Evolutionary conservation across 2,888 invertebrate genomes (phyloP).

Genomic region (Troides helena): DNA sequence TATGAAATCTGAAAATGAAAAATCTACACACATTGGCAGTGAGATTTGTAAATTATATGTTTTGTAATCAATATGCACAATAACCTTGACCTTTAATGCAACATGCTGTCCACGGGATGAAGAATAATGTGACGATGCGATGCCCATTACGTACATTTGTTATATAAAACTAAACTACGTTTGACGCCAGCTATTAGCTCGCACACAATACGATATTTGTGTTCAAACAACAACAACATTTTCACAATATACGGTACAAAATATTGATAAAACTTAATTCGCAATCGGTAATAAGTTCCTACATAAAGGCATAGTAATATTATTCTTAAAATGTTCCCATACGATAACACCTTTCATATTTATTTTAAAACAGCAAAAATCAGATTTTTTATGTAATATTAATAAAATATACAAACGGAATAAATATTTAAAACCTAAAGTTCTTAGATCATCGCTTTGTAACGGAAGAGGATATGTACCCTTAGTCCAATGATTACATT

Average conservation of each 20-base stretch:
- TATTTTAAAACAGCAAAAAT: background rate
- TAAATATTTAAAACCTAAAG: background rate
- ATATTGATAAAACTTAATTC: background rate
- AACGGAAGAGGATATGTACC: background rate
- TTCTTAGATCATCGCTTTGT: background rate
- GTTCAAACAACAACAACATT: background rate
- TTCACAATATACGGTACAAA: too few species aligned
- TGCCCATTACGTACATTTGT: constrained; percentile 39
- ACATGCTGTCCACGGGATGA: constrained; percentile 55
- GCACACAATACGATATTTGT: background rate
- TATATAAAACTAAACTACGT: constrained; percentile 48
- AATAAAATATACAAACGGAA: background rate
- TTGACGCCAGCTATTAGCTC: background rate
- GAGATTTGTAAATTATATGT: constrained; percentile 57
- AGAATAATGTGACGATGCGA: constrained; percentile 52
- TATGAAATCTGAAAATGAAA: background rate
- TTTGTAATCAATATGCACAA: constrained; percentile 65
- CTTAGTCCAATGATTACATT: background rate
- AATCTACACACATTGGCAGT: constrained; percentile 21
- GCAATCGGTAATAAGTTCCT: background rate
- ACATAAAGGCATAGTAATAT: background rate
- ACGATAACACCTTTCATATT: background rate
- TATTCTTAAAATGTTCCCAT: background rate
- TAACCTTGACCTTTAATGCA: constrained; percentile 71
- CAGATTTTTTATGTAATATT: background rate